A percentile compares a stretch with the other conserved stretches of the same genome.
These are phyloP conservation scores for Colletes gigas DNA, from an alignment of 1,140 invertebrate species.

Conservation along the genomic window DNA sequence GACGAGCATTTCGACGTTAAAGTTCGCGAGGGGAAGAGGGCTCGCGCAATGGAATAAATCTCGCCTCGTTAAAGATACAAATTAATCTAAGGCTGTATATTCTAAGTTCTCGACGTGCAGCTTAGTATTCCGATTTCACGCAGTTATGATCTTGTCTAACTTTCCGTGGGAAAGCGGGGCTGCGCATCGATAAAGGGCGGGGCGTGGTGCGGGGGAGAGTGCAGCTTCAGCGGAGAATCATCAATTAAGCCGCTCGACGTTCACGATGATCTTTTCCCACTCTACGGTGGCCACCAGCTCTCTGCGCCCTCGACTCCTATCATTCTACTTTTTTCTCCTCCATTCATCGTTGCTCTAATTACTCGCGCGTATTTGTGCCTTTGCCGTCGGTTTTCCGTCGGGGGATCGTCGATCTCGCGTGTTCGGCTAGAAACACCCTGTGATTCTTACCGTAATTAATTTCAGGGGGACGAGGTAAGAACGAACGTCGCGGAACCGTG, in stretches of 20 bases:
- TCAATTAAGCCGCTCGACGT: constrained; percentile 29
- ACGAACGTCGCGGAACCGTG: neutral
- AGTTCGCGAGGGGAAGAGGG: no score
- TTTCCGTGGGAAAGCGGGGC: constrained; percentile 31
- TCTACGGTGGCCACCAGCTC: neutral
- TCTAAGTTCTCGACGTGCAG: neutral
- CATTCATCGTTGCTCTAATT: neutral
- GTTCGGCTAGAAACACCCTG: neutral
- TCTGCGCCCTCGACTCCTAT: neutral
- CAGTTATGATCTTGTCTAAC: constrained; percentile 25
- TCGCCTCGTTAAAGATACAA: neutral
- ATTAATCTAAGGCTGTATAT: constrained; percentile 32
- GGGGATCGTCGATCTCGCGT: constrained; percentile 1
- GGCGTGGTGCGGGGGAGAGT: neutral
- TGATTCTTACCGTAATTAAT: constrained; percentile 29
- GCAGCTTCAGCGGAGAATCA: constrained; percentile 16
- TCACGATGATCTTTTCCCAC: constrained; percentile 6
- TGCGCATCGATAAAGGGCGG: neutral
- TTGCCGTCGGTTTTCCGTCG: neutral
- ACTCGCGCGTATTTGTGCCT: neutral
- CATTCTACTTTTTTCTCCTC: no score
- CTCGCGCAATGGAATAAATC: neutral
- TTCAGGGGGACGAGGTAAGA: neutral
- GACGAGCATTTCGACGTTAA: no score
- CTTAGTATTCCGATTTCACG: constrained; percentile 24